These are phyloP conservation scores for Heliocidaris erythrogramma DNA, from an alignment of 35 echinoderm and acorn worm genomes.

Conservation along the genomic window DNA sequence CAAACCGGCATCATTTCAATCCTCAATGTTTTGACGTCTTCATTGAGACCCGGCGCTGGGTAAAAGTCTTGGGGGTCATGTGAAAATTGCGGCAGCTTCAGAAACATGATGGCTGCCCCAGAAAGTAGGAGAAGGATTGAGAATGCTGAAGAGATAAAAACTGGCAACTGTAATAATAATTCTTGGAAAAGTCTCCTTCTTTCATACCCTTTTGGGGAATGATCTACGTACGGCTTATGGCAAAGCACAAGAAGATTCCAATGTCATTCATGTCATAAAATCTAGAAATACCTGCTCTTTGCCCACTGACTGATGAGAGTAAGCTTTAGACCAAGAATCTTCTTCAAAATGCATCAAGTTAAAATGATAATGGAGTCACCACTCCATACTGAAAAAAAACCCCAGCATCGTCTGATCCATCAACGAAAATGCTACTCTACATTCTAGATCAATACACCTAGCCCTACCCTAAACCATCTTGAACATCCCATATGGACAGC, in stretches of 20 bases:
- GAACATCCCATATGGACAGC: no score
- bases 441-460: no score
- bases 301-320: not conserved
- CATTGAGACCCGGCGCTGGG: not conserved
- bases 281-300: not conserved
- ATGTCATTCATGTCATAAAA: not conserved
- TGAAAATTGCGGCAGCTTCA: not conserved
- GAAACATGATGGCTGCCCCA: conserved; percentile 7
- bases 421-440: no score
- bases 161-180: not conserved
- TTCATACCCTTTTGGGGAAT: not conserved
- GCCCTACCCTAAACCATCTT: no score
- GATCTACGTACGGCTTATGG: not conserved
- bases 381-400: no score
- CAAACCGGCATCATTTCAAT: conserved; percentile 8
- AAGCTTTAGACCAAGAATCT: not conserved
- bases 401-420: no score
- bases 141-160: not conserved
- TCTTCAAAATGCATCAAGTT: no score
- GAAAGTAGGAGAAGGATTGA: not conserved
- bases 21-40: not conserved
- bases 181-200: not conserved
- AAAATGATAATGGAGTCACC: no score
- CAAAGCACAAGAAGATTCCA: not conserved
- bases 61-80: not conserved